Conservation (phyloP, 2,113 vertebrate species). For the Hymenochirus boettgeri region DNA sequence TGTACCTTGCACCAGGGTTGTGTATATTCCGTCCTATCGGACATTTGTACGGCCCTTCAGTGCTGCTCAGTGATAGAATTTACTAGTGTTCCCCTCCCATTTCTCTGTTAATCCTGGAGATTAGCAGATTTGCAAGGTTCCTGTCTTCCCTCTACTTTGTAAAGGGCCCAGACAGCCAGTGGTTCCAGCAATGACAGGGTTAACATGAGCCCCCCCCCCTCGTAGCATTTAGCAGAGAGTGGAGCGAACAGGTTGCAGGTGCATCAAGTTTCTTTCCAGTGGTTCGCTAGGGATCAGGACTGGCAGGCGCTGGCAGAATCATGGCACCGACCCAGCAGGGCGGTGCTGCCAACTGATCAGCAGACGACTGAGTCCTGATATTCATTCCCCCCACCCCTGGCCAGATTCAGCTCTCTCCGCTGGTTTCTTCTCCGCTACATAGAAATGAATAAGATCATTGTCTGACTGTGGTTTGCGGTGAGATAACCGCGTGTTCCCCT, state of each 20-base stretch:
- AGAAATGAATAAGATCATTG: slow-evolving; percentile 6
- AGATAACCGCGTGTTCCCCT: too few species aligned
- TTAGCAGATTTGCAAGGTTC: neutral
- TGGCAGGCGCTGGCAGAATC: slow-evolving; percentile 23
- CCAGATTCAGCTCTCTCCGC: slow-evolving; percentile 1
- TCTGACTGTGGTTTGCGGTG: neutral
- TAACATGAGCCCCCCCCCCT: slow-evolving; percentile 12
- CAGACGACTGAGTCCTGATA: neutral
- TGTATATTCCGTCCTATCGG: too few species aligned
- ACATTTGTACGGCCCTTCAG: too few species aligned
- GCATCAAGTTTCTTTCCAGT: slow-evolving; percentile 4
- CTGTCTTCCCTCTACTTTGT: neutral
- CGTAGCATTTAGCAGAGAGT: slow-evolving; percentile 9
- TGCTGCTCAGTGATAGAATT: neutral
- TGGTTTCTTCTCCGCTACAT: neutral
- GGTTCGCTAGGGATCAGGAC: neutral
- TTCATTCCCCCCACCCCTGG: too few species aligned
- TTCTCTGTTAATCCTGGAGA: neutral
- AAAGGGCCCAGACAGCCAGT: neutral
- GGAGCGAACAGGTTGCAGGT: slow-evolving; percentile 26
- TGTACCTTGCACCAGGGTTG: too few species aligned
- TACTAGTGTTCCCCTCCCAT: too few species aligned
- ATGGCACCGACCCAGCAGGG: slow-evolving; percentile 17
- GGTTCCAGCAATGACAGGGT: neutral
- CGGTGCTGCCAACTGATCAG: slow-evolving; percentile 20